phyloP scores from a whole-genome alignment of 37 sponge, comb jelly and placozoan species.

The Theonella swinhoei region DNA sequence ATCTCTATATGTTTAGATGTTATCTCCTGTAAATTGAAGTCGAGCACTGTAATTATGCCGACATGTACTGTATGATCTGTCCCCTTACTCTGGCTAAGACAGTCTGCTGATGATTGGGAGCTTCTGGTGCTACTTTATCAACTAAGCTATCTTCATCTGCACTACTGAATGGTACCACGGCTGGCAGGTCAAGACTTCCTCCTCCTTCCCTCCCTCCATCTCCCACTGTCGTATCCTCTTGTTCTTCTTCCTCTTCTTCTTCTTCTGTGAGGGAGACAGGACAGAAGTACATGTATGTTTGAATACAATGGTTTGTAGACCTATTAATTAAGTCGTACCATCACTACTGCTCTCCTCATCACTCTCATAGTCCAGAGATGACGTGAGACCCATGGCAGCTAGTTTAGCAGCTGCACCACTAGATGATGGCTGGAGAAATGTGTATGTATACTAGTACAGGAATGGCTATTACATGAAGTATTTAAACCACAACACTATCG shows the following conservation, averaged over 20 bases:
- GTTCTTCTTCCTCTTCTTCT: neutral
- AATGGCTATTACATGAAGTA: neutral
- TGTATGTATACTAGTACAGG: neutral
- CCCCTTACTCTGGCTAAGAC: no score
- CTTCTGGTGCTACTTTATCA: neutral
- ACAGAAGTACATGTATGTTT: neutral
- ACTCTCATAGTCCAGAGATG: slow-evolving; percentile 44
- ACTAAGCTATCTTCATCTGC: neutral
- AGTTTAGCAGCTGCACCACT: slow-evolving; percentile 22
- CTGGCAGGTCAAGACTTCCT: neutral
- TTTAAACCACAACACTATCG: no score
- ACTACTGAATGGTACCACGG: neutral
- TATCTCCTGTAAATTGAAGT: neutral
- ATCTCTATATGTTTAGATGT: neutral
- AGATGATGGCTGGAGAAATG: neutral
- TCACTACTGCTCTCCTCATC: slow-evolving; percentile 43
- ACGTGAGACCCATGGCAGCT: slow-evolving; percentile 33
- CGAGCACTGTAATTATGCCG: no score
- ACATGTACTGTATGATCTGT: no score
- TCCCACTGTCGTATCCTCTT: no score
- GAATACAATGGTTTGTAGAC: neutral
- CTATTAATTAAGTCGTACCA: neutral
- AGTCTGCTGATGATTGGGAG: no score
- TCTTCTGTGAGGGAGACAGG: neutral
- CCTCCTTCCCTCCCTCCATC: neutral